These are phyloP conservation scores for Heloderma charlesbogerti DNA, from an alignment of 2,113 vertebrate species.

Conservation along the genomic window DNA sequence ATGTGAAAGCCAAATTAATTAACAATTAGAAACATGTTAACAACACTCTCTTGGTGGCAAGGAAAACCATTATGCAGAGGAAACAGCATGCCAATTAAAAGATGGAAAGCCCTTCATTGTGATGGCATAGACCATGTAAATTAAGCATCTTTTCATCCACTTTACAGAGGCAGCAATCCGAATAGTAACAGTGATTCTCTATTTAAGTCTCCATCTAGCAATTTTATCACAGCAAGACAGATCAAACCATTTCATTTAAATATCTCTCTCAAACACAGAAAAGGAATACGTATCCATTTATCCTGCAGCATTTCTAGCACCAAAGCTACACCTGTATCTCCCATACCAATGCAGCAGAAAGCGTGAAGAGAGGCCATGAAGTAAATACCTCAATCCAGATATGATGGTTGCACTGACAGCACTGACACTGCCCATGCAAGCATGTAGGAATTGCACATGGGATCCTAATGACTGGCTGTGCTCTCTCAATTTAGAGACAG, in stretches of 20 bases:
- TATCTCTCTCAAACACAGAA: too few species aligned
- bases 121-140: neutral
- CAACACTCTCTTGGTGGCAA: neutral
- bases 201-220: neutral
- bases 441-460: neutral
- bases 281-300: neutral
- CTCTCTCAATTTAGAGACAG: neutral
- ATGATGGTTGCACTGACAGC: too few species aligned
- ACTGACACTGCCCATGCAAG: neutral
- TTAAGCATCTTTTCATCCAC: neutral
- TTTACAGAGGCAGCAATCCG: neutral
- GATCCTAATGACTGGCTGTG: neutral
- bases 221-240: neutral
- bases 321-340: neutral
- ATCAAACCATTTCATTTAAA: neutral
- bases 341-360: neutral
- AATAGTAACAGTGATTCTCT: neutral
- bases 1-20: constrained; percentile 21
- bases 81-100: neutral
- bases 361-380: neutral
- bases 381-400: neutral
- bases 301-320: neutral
- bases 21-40: constrained; percentile 6
- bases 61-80: constrained; percentile 14
- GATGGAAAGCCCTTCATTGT: neutral